These are phyloP conservation scores for Eupeodes luniger DNA, from an alignment of 2,888 invertebrate genomes.

Conservation along the genomic window DNA sequence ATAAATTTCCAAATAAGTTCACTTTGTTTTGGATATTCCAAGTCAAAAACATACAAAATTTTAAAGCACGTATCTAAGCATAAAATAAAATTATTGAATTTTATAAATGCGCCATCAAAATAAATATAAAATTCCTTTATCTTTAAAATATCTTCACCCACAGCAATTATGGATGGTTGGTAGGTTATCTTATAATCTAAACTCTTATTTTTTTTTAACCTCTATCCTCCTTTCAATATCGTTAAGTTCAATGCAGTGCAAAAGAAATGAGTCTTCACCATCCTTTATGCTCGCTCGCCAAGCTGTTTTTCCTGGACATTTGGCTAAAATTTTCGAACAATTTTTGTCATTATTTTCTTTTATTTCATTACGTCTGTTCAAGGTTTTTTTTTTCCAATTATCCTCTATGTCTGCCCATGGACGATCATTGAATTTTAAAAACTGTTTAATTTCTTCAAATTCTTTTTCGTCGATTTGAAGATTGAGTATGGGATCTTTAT, in stretches of 20 bases:
- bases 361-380: slow-evolving; percentile 15
- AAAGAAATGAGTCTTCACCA: slow-evolving; percentile 18
- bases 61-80: slow-evolving; percentile 50
- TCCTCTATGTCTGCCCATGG: slow-evolving; percentile 28
- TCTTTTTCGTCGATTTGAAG: slow-evolving; percentile 8
- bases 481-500: background rate
- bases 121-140: slow-evolving; percentile 35
- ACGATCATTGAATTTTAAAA: slow-evolving; percentile 21
- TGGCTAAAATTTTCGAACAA: slow-evolving; percentile 11
- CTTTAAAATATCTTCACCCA: slow-evolving; percentile 33
- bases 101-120: slow-evolving; percentile 36
- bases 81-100: slow-evolving; percentile 36
- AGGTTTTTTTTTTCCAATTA: slow-evolving; percentile 24
- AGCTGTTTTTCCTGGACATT: slow-evolving; percentile 29
- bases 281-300: slow-evolving; percentile 34
- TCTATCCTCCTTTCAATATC: slow-evolving; percentile 25
- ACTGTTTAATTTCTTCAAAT: slow-evolving; percentile 2
- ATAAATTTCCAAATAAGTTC: slow-evolving; percentile 45
- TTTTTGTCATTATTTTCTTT: slow-evolving; percentile 10
- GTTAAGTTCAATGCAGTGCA: slow-evolving; percentile 21
- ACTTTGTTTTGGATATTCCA: slow-evolving; percentile 39
- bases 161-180: slow-evolving; percentile 34
- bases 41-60: slow-evolving; percentile 45
- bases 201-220: slow-evolving; percentile 26
- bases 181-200: slow-evolving; percentile 30